phyloP scores from a whole-genome alignment of 2,888 invertebrate genomes.

The Ceratothoa steindachneri region DNA sequence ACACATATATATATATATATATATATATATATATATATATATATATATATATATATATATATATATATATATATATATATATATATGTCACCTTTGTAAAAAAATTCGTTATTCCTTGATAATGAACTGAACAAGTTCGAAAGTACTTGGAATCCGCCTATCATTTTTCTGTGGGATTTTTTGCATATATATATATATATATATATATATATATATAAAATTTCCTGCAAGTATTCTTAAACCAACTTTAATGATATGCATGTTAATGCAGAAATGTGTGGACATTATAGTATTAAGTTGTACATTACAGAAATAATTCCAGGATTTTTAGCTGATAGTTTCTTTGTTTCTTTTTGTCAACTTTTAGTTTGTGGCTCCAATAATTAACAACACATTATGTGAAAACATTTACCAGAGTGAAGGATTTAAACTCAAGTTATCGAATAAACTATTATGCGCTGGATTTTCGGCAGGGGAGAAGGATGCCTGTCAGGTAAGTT shows the following conservation, averaged over 20 bases:
- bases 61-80: slow-evolving; percentile 25
- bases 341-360: too few species aligned
- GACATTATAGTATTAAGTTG: too few species aligned
- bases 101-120: too few species aligned
- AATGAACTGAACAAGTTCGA: too few species aligned
- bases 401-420: slow-evolving; percentile 86
- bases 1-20: slow-evolving; percentile 17
- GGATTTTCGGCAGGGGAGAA: slow-evolving; percentile 84
- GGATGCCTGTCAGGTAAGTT: slow-evolving; percentile 61
- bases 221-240: neutral
- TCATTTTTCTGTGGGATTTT: too few species aligned
- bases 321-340: too few species aligned
- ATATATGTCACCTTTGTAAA: too few species aligned
- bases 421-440: slow-evolving; percentile 85
- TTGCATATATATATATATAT: slow-evolving; percentile 18
- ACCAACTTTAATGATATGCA: too few species aligned
- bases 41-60: slow-evolving; percentile 25
- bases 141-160: too few species aligned
- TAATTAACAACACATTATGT: slow-evolving; percentile 89
- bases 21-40: slow-evolving; percentile 17
- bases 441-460: slow-evolving; percentile 88
- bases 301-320: too few species aligned
- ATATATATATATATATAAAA: slow-evolving; percentile 18
- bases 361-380: too few species aligned
- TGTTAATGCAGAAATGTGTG: too few species aligned